Evolutionary conservation across 1,140 invertebrate species (phyloP).

Genomic region (Meloidogyne exigua): DNA sequence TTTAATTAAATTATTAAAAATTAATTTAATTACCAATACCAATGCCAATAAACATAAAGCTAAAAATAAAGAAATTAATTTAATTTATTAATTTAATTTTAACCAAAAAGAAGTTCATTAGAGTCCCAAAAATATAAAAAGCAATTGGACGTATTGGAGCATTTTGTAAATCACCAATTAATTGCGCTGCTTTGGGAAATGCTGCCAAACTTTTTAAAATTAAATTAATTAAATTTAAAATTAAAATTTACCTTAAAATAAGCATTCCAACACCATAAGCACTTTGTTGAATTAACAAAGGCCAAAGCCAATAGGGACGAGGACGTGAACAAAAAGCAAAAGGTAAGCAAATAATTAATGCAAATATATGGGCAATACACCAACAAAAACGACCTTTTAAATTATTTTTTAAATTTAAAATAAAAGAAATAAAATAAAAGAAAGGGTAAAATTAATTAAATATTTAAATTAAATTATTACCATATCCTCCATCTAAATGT

Average conservation of each 20-base stretch:
- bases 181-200: conserved; percentile 52
- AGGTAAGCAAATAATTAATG: conserved; percentile 52
- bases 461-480: conserved; percentile 4
- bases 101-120: conserved; percentile 59
- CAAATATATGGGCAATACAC: conserved; percentile 54
- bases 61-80: conserved; percentile 24
- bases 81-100: conserved; percentile 20
- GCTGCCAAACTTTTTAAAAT: conserved; percentile 43
- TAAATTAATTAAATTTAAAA: too few species aligned
- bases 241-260: conserved; percentile 37
- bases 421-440: background rate
- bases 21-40: conserved; percentile 52
- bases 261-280: conserved; percentile 58
- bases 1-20: too few species aligned
- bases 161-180: conserved; percentile 55
- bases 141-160: conserved; percentile 51
- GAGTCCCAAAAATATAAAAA: conserved; percentile 54
- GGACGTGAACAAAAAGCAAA: conserved; percentile 54
- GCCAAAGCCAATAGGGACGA: conserved; percentile 53
- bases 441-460: background rate
- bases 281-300: conserved; percentile 60
- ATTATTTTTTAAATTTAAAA: background rate
- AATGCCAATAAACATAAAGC: conserved; percentile 59
- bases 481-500: conserved; percentile 59
- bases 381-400: conserved; percentile 40